Percentiles rank a stretch among this genome's conserved stretches.
phyloP scores from a whole-genome alignment of 53 echinoderm and acorn worm genomes.

The Luidia sarsii region DNA sequence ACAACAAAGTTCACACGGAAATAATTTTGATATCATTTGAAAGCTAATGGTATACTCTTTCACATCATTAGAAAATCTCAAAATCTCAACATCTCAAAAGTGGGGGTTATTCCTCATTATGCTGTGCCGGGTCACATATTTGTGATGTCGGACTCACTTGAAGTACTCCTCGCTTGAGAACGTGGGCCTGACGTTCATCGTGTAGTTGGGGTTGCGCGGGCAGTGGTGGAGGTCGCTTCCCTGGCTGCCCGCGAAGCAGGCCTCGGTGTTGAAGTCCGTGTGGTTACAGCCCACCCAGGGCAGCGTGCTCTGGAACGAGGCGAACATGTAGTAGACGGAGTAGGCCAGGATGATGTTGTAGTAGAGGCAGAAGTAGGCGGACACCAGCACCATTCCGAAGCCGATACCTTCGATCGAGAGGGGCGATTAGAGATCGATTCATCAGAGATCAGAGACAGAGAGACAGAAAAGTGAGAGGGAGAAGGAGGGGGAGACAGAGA shows the following conservation, averaged over 20 bases:
- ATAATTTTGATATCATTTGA: too few species aligned
- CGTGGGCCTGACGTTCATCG: slow-evolving; percentile 18
- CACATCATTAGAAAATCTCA: too few species aligned
- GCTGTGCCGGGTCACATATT: too few species aligned
- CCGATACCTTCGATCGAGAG: too few species aligned
- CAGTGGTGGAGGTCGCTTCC: slow-evolving; percentile 1
- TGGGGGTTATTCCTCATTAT: too few species aligned
- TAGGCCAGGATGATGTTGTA: slow-evolving; percentile 90
- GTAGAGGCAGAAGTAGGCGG: slow-evolving; percentile 80
- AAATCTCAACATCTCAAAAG: too few species aligned
- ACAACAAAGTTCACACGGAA: too few species aligned
- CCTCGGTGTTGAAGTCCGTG: slow-evolving; percentile 65
- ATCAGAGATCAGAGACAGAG: too few species aligned
- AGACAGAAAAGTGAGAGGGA: too few species aligned
- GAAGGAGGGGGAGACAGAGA: too few species aligned
- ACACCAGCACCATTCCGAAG: slow-evolving; percentile 77
- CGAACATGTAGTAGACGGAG: slow-evolving; percentile 82
- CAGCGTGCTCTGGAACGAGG: slow-evolving; percentile 61
- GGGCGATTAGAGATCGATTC: too few species aligned
- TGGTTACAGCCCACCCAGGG: slow-evolving; percentile 77
- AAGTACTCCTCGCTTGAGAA: slow-evolving; percentile 77
- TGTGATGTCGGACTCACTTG: slow-evolving; percentile 71
- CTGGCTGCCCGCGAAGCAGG: slow-evolving; percentile 50
- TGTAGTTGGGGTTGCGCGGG: slow-evolving; percentile 16
- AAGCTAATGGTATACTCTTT: too few species aligned